Evolutionary conservation across 2,888 invertebrate genomes (phyloP).

Genomic region (Aphelenchoides bicaudatus): DNA sequence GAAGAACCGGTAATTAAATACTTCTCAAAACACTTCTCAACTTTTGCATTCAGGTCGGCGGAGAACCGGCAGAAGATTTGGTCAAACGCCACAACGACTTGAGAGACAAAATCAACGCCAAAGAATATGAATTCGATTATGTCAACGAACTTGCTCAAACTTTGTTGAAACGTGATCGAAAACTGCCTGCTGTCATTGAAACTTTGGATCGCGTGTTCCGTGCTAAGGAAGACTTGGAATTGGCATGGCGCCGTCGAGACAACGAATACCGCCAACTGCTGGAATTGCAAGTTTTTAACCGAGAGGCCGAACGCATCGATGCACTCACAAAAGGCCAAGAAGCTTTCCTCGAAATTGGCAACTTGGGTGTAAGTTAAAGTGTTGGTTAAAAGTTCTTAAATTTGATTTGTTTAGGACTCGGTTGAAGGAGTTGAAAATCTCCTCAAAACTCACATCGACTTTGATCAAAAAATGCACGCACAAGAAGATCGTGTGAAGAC

Average conservation of each 20-base stretch:
- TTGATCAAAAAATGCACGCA: conserved; percentile 83
- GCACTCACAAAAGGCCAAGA: conserved; percentile 89
- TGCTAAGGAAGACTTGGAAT: conserved; percentile 24
- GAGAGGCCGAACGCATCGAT: conserved; percentile 94
- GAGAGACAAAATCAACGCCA: conserved; percentile 68
- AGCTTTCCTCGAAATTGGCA: conserved; percentile 82
- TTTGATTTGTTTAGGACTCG: conserved; percentile 62
- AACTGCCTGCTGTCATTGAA: conserved; percentile 30
- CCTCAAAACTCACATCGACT: conserved; percentile 84
- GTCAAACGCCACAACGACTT: conserved; percentile 86
- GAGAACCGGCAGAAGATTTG: conserved; percentile 73
- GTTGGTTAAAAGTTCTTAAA: background rate
- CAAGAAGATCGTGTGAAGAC: conserved; percentile 83
- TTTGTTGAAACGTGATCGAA: conserved; percentile 66
- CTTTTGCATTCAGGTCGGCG: too few relatives aligned
- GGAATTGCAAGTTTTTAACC: conserved; percentile 81
- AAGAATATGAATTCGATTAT: conserved; percentile 69
- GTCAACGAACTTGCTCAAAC: conserved; percentile 73
- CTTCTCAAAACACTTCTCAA: too few relatives aligned
- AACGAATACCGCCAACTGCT: conserved; percentile 66
- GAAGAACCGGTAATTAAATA: too few relatives aligned
- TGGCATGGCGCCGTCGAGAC: conserved; percentile 37
- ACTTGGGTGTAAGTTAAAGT: conserved; percentile 74
- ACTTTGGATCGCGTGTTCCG: conserved; percentile 39
- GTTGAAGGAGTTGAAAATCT: conserved; percentile 75